A percentile compares a stretch with the other conserved stretches of the same genome.
phyloP scores from a whole-genome alignment of 2,888 invertebrate genomes.

The Hipparchia semele region DNA sequence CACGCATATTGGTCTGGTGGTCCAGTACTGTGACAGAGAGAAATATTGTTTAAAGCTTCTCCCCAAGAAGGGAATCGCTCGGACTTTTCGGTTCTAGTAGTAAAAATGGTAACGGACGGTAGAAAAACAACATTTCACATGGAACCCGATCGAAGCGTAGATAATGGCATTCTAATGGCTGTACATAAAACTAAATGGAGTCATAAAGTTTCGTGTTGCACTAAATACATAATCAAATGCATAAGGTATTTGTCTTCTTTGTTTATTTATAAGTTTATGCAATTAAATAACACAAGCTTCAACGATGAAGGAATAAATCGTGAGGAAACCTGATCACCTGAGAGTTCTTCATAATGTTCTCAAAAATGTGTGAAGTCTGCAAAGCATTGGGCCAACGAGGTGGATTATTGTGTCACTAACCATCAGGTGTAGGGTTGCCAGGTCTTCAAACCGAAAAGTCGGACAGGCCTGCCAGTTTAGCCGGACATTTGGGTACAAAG shows the following conservation, averaged over 20 bases:
- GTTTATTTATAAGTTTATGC: not conserved
- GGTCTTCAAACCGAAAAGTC: no score
- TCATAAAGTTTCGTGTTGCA: slow-evolving; percentile 5
- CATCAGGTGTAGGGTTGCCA: no score
- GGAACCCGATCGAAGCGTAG: slow-evolving; percentile 29
- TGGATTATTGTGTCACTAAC: no score
- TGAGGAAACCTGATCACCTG: no score
- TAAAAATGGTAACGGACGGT: slow-evolving; percentile 32
- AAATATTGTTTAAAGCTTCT: not conserved
- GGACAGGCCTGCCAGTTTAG: no score
- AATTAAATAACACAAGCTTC: no score
- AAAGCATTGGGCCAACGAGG: no score
- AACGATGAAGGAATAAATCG: no score
- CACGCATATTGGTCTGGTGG: not conserved
- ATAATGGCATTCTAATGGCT: slow-evolving; percentile 29
- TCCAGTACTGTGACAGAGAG: not conserved
- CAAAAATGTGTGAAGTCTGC: no score
- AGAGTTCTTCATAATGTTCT: no score
- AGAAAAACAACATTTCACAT: slow-evolving; percentile 30
- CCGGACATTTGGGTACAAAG: no score
- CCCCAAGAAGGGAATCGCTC: not conserved
- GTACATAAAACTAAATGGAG: slow-evolving; percentile 23
- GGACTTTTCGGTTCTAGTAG: slow-evolving; percentile 9
- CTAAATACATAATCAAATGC: slow-evolving; percentile 5
- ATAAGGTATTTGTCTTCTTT: not conserved